Evolutionary conservation across 2,113 vertebrate genomes (phyloP).

Genomic region (Hiodon alosoides): DNA sequence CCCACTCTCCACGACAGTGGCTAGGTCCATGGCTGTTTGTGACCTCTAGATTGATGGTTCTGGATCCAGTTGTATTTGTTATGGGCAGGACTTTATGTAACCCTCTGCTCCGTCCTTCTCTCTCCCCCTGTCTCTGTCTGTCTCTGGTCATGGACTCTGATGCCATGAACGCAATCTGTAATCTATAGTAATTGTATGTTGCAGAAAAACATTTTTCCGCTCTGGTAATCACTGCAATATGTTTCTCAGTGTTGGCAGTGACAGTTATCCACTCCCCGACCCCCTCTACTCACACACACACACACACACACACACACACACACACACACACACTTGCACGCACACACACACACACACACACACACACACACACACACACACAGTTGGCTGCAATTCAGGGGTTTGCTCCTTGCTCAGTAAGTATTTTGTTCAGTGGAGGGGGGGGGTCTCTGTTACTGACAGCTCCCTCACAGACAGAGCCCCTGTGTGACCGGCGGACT

Average conservation of each 20-base stretch:
- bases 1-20: background rate
- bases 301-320: background rate
- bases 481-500: no score
- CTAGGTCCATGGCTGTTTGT: background rate
- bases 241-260: slow-evolving; percentile 67
- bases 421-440: no score
- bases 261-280: slow-evolving; percentile 54
- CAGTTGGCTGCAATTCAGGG: no score
- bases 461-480: no score
- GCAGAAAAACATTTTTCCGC: slow-evolving; percentile 77
- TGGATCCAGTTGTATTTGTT: slow-evolving; percentile 6
- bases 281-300: slow-evolving; percentile 20
- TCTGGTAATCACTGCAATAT: slow-evolving; percentile 74
- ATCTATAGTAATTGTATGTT: slow-evolving; percentile 77
- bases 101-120: background rate
- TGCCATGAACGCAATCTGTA: slow-evolving; percentile 70
- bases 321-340: no score
- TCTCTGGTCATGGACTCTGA: slow-evolving; percentile 60
- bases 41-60: slow-evolving; percentile 3
- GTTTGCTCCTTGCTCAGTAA: no score
- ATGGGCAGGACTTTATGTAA: background rate
- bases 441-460: no score
- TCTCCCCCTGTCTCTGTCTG: slow-evolving; percentile 49
- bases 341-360: no score
- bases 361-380: no score